A percentile compares a stretch with the other conserved stretches of the same genome.
These are phyloP conservation scores for Anthopleura sola DNA, from an alignment of 64 coral and sea anemone genomes.

Conservation along the genomic window DNA sequence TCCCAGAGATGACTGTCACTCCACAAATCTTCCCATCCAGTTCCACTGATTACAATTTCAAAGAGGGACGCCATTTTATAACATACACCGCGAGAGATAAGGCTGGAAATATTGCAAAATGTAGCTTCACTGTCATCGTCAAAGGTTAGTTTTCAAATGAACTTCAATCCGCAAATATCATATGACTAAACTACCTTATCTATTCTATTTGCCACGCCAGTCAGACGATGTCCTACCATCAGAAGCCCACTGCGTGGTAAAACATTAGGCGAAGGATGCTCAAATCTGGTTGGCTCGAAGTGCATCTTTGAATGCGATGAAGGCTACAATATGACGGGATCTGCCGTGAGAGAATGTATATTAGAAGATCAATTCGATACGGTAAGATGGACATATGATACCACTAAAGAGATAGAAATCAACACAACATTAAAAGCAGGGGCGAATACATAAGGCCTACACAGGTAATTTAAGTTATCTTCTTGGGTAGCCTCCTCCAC, in stretches of 20 bases:
- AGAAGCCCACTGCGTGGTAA: conserved; percentile 29
- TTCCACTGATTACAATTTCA: conserved; percentile 24
- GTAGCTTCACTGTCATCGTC: conserved; percentile 44
- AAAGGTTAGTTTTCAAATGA: conserved; percentile 32
- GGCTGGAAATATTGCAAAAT: conserved; percentile 44
- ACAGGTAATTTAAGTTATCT: no score
- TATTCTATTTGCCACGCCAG: not conserved
- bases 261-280: conserved; percentile 14
- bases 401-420: not conserved
- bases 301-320: conserved; percentile 44
- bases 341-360: conserved; percentile 24
- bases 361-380: not conserved
- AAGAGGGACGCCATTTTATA: conserved; percentile 29
- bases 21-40: conserved; percentile 11
- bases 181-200: not conserved
- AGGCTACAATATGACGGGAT: conserved; percentile 61
- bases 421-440: not conserved
- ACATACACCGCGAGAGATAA: conserved; percentile 46
- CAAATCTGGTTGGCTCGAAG: conserved; percentile 33
- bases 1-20: conserved; percentile 11
- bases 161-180: not conserved
- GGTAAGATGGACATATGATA: not conserved
- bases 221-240: conserved; percentile 35
- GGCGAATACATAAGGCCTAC: no score
- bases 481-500: no score